Conservation (phyloP, 2,888 invertebrate genomes). For the Nephrotoma flavescens region DNA sequence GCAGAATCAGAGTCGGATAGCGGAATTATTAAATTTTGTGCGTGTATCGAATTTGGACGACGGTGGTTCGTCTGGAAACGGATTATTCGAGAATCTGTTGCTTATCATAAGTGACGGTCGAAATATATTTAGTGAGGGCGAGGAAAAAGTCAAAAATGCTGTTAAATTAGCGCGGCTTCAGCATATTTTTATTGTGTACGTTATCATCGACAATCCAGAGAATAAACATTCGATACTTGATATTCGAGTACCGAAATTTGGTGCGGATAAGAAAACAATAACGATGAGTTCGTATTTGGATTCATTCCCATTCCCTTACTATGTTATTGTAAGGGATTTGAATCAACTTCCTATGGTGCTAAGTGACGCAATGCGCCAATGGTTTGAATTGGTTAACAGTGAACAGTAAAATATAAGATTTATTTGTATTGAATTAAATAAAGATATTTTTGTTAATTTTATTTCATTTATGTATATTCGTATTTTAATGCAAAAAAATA, state of each 20-base stretch:
- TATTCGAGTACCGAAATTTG: constrained; percentile 64
- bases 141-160: constrained; percentile 57
- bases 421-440: not conserved
- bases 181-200: constrained; percentile 85
- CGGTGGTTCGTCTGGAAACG: constrained; percentile 28
- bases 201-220: constrained; percentile 87
- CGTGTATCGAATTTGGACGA: constrained; percentile 47
- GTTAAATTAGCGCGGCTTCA: constrained; percentile 66
- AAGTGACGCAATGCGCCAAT: constrained; percentile 92
- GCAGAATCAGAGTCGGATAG: constrained; percentile 79
- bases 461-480: too few species aligned
- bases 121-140: constrained; percentile 81
- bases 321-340: constrained; percentile 83
- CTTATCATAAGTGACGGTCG: constrained; percentile 92
- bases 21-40: constrained; percentile 64
- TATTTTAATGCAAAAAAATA: too few species aligned
- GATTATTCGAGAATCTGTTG: constrained; percentile 43
- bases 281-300: constrained; percentile 78
- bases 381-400: constrained; percentile 86
- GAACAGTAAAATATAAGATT: constrained; percentile 18
- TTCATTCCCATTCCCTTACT: constrained; percentile 95
- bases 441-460: too few species aligned
- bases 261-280: constrained; percentile 38
- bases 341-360: constrained; percentile 75
- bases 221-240: constrained; percentile 89